Base-by-base conservation (phyloP, 2,797 vertebrate species). In the Somateria mollissima region DNA sequence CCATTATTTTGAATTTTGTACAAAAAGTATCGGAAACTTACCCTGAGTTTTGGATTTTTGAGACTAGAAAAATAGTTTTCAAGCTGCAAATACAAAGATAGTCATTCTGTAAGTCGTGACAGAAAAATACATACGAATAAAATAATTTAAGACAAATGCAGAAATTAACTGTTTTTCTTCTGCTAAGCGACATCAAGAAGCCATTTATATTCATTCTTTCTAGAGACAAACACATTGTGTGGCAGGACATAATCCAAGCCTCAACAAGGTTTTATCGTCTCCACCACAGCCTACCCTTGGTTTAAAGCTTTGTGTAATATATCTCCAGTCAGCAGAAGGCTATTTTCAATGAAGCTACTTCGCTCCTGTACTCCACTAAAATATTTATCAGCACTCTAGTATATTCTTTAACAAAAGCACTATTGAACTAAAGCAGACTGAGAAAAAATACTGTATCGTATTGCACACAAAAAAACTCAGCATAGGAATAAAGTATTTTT, bases 41-140 rank as follows among this genome's bases (percentile, higher is more conserved):
- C 99, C 99, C 99, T 99, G 99, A 99, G 99, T 99, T 99, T 99
- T 98, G 99, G 99, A 98, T 99, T 99, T 99, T 99, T 99, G 98
- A 99, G 98, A 99, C 99, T 99, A 98, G 99, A 99, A 99, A 99
- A 99, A 98, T 99, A 99, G 98, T 99, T 99, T 99, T 99, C 99
- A 99, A 99, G 99, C 99, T 99, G 98, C 53, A 98, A 95, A 84
- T 4, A 67, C 47, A 95, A 78, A 83, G 84, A 76, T 9, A 87
- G 64, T 94, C 20, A 87, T 34, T 73, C 27, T 51, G 74, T 84
- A 70, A 70, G 36, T 41, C 53, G 41, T 1, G 1, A 76, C 51
- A 91, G 47, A 84, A 19, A 24, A 86, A 60, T 32, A 39, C 41
- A 41, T 22, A 25, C 81, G 12, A 85, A 82, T 69, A 78, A 77